Base-by-base conservation (phyloP, 2,113 vertebrate species). In the Spea bombifrons region DNA sequence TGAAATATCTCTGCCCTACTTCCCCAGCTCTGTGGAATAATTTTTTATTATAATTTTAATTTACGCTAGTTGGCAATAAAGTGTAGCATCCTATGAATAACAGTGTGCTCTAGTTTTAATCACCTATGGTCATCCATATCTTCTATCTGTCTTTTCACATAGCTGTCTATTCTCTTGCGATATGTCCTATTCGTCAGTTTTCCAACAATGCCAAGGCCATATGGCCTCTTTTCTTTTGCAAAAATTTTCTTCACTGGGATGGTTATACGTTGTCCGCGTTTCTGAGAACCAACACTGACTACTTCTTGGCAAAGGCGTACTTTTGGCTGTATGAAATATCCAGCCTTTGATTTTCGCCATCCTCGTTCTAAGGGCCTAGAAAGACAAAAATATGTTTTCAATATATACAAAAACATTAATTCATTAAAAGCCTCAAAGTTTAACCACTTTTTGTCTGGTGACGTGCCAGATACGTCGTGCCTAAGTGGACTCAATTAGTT, bases 51-150 rank as follows among this genome's bases (percentile, higher is more conserved):
- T 30, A 30, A 30, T 30, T 30, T 30, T 30, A 30, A 30, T 30
- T 30, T 30, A 2, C 2, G 30, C 30, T 30, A 30, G 30, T 30
- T 30, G 30, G 30, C 1, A 30, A 30, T 30, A 30, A 30, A 30
- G 30, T 30, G 30, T 30, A 30, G 30, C 30, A 30, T 30, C 30
- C 30, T 30, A 30, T 30, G 30, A 30, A 10, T 52, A 52, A 52
- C 9, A 52, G 50, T 52, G 6, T 52, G 50, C 9, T 52, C 50
- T 52, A 52, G 6, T 49, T 15, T 47, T 17, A 47, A 80, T 73
- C 83, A 99, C 97, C 97, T 94, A 86, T 98, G 96, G 85, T 98
- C 96, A 0, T 98, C 96, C 97, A 99, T 99, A 89, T 99, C 97
- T 85, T 99, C 96, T 0, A 99, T 99, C 89, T 99, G 97, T 78